phyloP scores from a whole-genome alignment of 2,888 invertebrate species.

The Herminia tarsipennalis region DNA sequence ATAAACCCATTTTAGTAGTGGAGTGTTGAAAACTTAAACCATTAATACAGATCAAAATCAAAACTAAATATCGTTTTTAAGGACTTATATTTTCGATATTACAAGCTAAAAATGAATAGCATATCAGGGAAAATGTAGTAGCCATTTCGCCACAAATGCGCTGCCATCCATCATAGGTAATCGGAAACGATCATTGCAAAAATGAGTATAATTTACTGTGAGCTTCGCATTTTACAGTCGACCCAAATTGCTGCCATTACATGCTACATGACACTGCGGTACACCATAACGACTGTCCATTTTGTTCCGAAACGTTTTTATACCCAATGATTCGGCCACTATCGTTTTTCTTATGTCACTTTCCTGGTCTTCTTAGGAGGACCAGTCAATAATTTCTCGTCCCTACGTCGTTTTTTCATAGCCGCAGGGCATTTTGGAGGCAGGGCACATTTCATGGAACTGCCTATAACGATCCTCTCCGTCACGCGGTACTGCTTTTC shows the following conservation, averaged over 20 bases:
- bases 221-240: conserved; percentile 72
- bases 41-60: conserved; percentile 5
- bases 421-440: conserved; percentile 56
- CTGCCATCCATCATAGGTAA: conserved; percentile 74
- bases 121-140: conserved; percentile 54
- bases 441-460: conserved; percentile 51
- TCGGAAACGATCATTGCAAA: conserved; percentile 81
- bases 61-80: conserved; percentile 20
- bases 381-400: conserved; percentile 57
- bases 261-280: conserved; percentile 69
- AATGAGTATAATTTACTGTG: conserved; percentile 78
- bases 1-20: conserved; percentile 11
- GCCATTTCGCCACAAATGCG: conserved; percentile 59
- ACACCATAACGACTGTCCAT: conserved; percentile 63
- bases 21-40: neutral
- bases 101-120: conserved; percentile 40
- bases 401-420: conserved; percentile 59
- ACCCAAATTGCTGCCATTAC: conserved; percentile 77
- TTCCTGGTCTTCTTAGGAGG: conserved; percentile 66
- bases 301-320: conserved; percentile 51
- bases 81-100: conserved; percentile 38
- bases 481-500: conserved; percentile 71
- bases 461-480: conserved; percentile 68
- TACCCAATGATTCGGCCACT: conserved; percentile 41
- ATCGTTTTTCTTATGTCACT: conserved; percentile 21